These are phyloP conservation scores for Clepsis dumicolana DNA, from an alignment of 2,888 invertebrate genomes.

Conservation along the genomic window DNA sequence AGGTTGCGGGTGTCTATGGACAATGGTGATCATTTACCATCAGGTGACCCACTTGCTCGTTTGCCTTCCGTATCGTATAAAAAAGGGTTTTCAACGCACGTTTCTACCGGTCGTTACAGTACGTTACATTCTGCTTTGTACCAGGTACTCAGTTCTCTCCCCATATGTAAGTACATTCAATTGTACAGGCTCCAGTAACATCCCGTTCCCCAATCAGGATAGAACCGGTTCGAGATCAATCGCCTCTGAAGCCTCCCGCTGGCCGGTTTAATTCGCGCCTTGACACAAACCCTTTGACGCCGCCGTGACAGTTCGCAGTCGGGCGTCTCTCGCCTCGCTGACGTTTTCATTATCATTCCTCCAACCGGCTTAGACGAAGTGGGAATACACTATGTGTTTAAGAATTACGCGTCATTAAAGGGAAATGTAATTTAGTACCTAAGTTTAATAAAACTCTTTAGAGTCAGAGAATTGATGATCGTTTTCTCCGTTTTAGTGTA, in stretches of 20 bases:
- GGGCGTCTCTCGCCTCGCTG: constrained; percentile 75
- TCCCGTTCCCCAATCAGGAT: constrained; percentile 46
- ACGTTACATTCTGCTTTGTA: neutral
- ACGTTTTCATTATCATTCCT: constrained; percentile 72
- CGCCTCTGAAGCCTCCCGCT: constrained; percentile 72
- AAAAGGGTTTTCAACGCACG: neutral
- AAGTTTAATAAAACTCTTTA: no score
- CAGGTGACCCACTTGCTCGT: no score
- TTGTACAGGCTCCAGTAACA: constrained; percentile 19
- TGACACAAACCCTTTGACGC: constrained; percentile 82
- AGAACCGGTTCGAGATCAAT: constrained; percentile 70
- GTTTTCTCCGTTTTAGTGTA: no score
- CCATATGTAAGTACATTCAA: constrained; percentile 2
- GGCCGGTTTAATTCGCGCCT: constrained; percentile 80
- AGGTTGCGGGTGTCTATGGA: no score
- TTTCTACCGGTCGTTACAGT: neutral
- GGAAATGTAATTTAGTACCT: neutral
- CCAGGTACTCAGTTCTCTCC: neutral
- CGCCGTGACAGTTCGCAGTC: constrained; percentile 77
- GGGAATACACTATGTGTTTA: constrained; percentile 40
- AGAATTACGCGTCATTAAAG: neutral
- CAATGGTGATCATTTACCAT: no score
- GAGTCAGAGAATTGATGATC: no score
- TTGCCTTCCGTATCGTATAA: no score
- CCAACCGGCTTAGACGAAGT: constrained; percentile 54